Evolutionary conservation across 2,888 invertebrate species (phyloP).

Genomic region (Mythimna ferrago): DNA sequence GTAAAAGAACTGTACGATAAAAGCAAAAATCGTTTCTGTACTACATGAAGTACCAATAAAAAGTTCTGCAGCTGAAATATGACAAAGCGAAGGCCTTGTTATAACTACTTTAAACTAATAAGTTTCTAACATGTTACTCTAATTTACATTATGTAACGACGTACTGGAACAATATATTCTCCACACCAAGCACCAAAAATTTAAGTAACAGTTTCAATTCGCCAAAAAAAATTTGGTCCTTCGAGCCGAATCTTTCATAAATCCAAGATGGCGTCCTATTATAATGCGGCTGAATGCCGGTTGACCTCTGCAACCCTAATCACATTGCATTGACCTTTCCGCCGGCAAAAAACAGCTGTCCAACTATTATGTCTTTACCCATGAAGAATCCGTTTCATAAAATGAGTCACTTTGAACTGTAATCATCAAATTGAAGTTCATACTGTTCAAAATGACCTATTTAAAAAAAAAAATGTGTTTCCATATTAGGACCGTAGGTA

Average conservation of each 20-base stretch:
- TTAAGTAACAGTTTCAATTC: too few species aligned
- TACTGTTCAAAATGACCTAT: too few species aligned
- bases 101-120: too few species aligned
- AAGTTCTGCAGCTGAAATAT: background rate
- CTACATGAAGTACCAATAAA: background rate
- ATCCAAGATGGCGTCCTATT: constrained; percentile 1
- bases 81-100: background rate
- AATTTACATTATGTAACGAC: background rate
- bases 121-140: too few species aligned
- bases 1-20: background rate
- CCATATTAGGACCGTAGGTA: too few species aligned
- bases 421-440: too few species aligned
- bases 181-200: too few species aligned
- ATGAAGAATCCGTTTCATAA: too few species aligned
- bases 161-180: background rate
- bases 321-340: constrained; percentile 35
- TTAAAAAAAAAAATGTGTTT: too few species aligned
- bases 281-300: constrained; percentile 10
- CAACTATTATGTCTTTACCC: background rate
- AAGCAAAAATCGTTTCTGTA: background rate
- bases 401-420: too few species aligned
- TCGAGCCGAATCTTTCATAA: background rate
- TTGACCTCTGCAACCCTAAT: constrained; percentile 39
- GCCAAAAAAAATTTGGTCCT: background rate
- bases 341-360: constrained; percentile 45